These are phyloP conservation scores for Silurus aristotelis DNA, from an alignment of 2,797 vertebrate species.

Conservation along the genomic window DNA sequence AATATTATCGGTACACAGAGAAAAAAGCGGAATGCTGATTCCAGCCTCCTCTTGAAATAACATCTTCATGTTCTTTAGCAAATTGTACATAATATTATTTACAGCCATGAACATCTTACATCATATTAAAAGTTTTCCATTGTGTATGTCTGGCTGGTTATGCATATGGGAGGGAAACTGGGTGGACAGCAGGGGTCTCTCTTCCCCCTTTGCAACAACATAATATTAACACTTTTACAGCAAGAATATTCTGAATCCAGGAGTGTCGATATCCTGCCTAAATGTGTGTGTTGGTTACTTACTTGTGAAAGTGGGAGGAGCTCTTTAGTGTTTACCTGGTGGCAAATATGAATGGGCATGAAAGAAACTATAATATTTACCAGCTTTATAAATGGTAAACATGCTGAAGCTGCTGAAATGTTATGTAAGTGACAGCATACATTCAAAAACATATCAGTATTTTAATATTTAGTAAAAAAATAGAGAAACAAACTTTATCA, in stretches of 20 bases:
- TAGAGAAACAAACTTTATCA: background rate
- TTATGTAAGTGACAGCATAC: background rate
- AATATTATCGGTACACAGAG: background rate
- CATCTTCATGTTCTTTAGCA: background rate
- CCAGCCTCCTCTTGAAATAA: background rate
- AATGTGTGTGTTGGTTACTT: background rate
- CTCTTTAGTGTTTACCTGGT: background rate
- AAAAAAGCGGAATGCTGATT: background rate
- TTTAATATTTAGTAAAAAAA: background rate
- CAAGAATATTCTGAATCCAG: background rate
- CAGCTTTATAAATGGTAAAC: background rate
- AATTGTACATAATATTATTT: background rate
- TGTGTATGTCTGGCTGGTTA: background rate
- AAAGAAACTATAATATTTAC: background rate
- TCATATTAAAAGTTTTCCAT: background rate
- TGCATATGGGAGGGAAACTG: background rate
- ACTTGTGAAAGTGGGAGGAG: background rate
- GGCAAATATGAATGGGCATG: background rate
- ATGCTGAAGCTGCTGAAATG: background rate
- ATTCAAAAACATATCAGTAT: background rate
- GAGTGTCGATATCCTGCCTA: background rate
- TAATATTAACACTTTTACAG: background rate
- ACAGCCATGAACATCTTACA: background rate
- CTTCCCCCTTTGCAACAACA: background rate
- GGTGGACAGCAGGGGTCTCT: conserved; percentile 26